Percentiles rank a stretch among this genome's conserved stretches.
Evolutionary conservation across 2,113 vertebrate genomes (phyloP).

Genomic region (Pangasianodon gigas): DNA sequence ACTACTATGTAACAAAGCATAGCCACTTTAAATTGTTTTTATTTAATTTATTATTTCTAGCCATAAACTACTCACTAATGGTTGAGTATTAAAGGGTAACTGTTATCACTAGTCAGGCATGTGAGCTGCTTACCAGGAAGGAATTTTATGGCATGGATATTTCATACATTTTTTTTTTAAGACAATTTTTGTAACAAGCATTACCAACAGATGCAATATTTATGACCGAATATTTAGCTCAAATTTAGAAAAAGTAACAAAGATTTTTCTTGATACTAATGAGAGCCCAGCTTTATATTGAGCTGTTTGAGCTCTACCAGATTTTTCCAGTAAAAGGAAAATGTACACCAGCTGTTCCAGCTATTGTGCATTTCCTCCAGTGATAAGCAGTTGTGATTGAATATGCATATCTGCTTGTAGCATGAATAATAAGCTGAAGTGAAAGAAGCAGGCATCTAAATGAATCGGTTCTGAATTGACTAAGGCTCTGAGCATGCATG

Average conservation of each 20-base stretch:
- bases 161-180: no score
- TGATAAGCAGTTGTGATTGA: neutral
- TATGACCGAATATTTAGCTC: neutral
- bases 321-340: neutral
- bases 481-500: constrained; percentile 63
- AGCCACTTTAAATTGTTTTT: neutral
- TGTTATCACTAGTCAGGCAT: no score
- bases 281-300: neutral
- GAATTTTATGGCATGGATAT: neutral
- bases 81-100: no score
- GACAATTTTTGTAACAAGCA: neutral
- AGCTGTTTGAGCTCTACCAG: neutral
- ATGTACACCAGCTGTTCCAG: neutral
- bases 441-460: constrained; percentile 65
- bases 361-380: neutral
- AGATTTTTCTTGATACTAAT: neutral
- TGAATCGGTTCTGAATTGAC: constrained; percentile 72
- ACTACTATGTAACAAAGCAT: neutral
- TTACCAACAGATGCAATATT: neutral
- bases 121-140: neutral
- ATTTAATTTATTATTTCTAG: no score
- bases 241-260: neutral
- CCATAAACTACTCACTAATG: neutral
- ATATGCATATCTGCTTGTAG: constrained; percentile 57
- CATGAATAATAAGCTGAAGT: constrained; percentile 66